Percentiles rank a stretch among this genome's conserved stretches.
These are phyloP conservation scores for Fundulus diaphanus DNA, from an alignment of 2,797 vertebrate genomes.

Conservation along the genomic window DNA sequence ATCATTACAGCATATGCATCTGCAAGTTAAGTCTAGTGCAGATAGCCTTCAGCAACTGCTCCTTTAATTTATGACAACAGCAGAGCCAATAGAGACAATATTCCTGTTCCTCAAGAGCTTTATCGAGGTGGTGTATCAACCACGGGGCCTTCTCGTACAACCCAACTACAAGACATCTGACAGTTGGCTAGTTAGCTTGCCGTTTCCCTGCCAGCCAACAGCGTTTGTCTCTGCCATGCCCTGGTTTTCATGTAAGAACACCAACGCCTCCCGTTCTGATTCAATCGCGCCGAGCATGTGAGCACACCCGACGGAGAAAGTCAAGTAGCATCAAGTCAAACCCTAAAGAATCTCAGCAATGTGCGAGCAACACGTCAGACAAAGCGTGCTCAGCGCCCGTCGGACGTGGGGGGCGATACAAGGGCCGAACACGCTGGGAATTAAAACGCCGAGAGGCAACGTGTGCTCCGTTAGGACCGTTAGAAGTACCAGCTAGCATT, in stretches of 20 bases:
- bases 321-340: conserved; percentile 63
- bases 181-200: no score
- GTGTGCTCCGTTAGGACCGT: conserved; percentile 12
- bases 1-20: conserved; percentile 4
- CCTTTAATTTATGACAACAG: conserved; percentile 27
- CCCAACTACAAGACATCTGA: conserved; percentile 1
- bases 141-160: background rate
- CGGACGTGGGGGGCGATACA: conserved; percentile 20
- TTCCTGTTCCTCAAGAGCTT: conserved; percentile 53
- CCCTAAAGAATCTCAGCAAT: conserved; percentile 54
- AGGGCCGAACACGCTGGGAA: background rate
- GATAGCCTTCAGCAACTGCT: conserved; percentile 33
- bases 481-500: background rate
- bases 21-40: conserved; percentile 19
- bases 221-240: conserved; percentile 21
- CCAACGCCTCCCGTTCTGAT: conserved; percentile 34
- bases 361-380: conserved; percentile 24
- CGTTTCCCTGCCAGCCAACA: background rate
- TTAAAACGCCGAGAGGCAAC: conserved; percentile 21
- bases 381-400: conserved; percentile 10
- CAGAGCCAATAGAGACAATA: conserved; percentile 62
- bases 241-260: conserved; percentile 55
- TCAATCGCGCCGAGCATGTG: conserved; percentile 29
- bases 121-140: background rate
- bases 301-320: conserved; percentile 45